Conservation (phyloP, 2,113 vertebrate species). For the Chauna torquata region DNA sequence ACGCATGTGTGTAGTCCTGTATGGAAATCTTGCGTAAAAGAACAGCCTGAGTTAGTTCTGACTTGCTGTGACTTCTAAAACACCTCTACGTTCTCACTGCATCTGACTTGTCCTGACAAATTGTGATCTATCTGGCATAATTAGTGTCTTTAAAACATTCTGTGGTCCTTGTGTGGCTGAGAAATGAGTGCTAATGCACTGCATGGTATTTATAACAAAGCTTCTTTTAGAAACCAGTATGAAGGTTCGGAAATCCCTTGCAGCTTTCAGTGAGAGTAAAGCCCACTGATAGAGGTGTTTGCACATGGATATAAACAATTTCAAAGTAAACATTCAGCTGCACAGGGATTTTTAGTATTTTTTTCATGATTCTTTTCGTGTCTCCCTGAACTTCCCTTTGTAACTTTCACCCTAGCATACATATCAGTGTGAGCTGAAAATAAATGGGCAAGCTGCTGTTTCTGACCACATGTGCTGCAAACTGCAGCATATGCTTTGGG, state of each 20-base stretch:
- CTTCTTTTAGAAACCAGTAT: background rate
- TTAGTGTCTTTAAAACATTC: background rate
- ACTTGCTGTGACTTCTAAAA: background rate
- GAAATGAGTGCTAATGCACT: background rate
- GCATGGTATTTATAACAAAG: background rate
- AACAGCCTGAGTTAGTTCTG: background rate
- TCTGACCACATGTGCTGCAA: background rate
- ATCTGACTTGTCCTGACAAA: background rate
- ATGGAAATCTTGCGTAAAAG: background rate
- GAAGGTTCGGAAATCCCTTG: background rate
- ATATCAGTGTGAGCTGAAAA: background rate
- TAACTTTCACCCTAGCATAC: background rate
- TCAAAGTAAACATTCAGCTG: background rate
- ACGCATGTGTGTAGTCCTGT: background rate
- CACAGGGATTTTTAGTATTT: background rate
- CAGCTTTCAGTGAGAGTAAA: background rate
- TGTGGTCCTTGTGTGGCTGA: background rate
- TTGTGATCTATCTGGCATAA: background rate
- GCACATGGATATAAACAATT: background rate
- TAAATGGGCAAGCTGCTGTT: background rate
- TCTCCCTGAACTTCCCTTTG: background rate
- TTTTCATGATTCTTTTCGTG: background rate
- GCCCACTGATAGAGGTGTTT: background rate
- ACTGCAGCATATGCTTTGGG: fast-evolving
- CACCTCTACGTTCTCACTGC: background rate